These are phyloP conservation scores for Melanotaenia duboulayi DNA, from an alignment of 2,113 vertebrate species.

Conservation along the genomic window DNA sequence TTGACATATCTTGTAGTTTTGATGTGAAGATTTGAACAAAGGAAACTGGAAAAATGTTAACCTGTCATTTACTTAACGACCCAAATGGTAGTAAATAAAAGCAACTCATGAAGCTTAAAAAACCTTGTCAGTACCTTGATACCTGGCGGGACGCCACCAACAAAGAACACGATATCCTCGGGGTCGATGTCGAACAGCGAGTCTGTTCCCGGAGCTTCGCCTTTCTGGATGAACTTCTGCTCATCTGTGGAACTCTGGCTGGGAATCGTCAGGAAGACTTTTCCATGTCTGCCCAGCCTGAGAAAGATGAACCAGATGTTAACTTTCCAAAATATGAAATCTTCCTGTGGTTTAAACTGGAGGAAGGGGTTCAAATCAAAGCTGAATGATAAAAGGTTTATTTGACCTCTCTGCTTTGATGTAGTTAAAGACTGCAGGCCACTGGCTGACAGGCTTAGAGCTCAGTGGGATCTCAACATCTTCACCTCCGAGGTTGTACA, in stretches of 20 bases:
- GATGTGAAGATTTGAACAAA: too few relatives aligned
- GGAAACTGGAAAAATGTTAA: too few relatives aligned
- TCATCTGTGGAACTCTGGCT: conserved; percentile 90
- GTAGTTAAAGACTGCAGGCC: conserved; percentile 95
- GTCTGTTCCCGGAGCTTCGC: conserved; percentile 85
- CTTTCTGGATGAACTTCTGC: conserved; percentile 98
- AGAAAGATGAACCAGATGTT: conserved; percentile 8
- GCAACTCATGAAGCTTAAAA: too few relatives aligned
- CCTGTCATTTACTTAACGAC: too few relatives aligned
- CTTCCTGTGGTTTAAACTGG: too few relatives aligned
- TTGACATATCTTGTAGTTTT: too few relatives aligned
- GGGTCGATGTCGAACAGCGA: conserved; percentile 92
- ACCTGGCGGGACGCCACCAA: conserved; percentile 90
- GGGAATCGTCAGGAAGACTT: conserved; percentile 93
- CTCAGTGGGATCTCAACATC: conserved; percentile 94
- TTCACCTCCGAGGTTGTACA: conserved; percentile 92
- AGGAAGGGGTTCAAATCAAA: not conserved
- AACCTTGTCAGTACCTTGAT: conserved; percentile 82
- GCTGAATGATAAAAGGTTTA: too few relatives aligned
- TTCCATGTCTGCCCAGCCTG: conserved; percentile 94
- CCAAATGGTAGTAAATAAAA: too few relatives aligned
- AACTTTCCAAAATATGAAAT: too few relatives aligned
- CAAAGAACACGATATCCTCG: conserved; percentile 89
- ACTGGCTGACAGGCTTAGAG: conserved; percentile 95
- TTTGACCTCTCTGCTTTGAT: conserved; percentile 95